Base-by-base conservation (phyloP, 1,140 invertebrate genomes). In the Meteorus sp. region DNA sequence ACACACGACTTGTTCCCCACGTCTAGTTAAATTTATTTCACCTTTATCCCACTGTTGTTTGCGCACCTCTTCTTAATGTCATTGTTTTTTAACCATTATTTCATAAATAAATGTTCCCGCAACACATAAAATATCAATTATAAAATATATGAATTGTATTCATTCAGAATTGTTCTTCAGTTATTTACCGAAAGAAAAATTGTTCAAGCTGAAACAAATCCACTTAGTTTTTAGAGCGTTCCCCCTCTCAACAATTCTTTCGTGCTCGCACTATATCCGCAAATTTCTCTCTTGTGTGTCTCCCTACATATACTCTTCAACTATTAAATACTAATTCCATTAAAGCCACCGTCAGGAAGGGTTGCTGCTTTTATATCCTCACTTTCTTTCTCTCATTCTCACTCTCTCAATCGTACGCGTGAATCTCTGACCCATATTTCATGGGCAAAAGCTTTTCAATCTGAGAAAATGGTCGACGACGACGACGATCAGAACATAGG, bases 271-370 rank as follows among this genome's bases (percentile, higher is more conserved):
- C 50, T 23, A 41, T 56, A 50, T 52, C 55, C 53, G 43, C 53
- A 45, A 54, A 60, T 68, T 59, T 65, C 61, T 55, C 60, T 58
- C 60, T 55, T 61, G 51, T n/a, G n/a, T n/a, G n/a, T n/a, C n/a
- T n/a, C n/a, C n/a, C n/a, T n/a, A n/a, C n/a, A n/a, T n/a, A n/a
- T n/a, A n/a, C n/a, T n/a, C 56, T 64, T 62, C 41, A 65, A 71
- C 69, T 77, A 78, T 78, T 78, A 78, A 79, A 78, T 76, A 78
- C 76, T 78, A 79, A 79, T 79, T 78, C 75, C 76, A 79, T 79
- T 79, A 79, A 78, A 79, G 69, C 67, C 67, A 41, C 50, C 56
- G 56, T 25, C 48, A 71, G 73, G 72, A 79, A 79, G 76, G 76
- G 77, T 77, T 78, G 76, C 20, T 60, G 63, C 50, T 17, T 11